Evolutionary conservation across 2,888 invertebrate genomes (phyloP), one percentile per base, ranked within the genome.

Genomic region (Calameuta idolon): DNA sequence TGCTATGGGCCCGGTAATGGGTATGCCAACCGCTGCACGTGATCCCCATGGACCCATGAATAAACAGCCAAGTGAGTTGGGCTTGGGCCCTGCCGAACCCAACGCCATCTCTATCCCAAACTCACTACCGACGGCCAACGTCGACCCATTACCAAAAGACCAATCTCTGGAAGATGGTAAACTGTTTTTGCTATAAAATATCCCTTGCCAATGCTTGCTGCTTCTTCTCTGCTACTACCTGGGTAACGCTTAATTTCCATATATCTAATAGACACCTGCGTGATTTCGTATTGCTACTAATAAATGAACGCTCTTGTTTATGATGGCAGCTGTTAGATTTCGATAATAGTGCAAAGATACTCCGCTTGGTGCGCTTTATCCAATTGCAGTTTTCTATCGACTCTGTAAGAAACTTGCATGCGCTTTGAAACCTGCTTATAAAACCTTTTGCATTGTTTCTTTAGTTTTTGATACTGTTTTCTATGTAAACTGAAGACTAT

Each of bases 51-150:
- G 85, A 81, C 85, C 87, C 76, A 89, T 93, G 88, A 92, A 92
- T 85, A 94, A 94, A 92, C 93, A 93, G 91, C 93, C 94, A 94
- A 95, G 95, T 95, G 94, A 95, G 94, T 94, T 94, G 90, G 89
- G 92, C 90, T 89, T 93, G 91, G 93, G 93, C 88, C 92, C 92
- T 82, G 91, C 92, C 84, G 93, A 93, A 87, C 87, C 89, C 85
- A 90, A 89, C 85, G 86, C 89, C 86, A 89, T 90, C 88, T 84
- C 87, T 85, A 89, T 89, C 81, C 89, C 88, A 86, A 90, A 89
- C 87, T 87, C 90, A 82, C 88, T 89, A 88, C 87, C 89, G 84
- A 87, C 88, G 86, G 89, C 88, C 84, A 89, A 89, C 90, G 88
- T 89, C 84, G 87, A 90, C 83, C 88, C 89, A 86, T 86, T 90